Conservation (phyloP, 2,888 invertebrate genomes). For the Sericinus montela region DNA sequence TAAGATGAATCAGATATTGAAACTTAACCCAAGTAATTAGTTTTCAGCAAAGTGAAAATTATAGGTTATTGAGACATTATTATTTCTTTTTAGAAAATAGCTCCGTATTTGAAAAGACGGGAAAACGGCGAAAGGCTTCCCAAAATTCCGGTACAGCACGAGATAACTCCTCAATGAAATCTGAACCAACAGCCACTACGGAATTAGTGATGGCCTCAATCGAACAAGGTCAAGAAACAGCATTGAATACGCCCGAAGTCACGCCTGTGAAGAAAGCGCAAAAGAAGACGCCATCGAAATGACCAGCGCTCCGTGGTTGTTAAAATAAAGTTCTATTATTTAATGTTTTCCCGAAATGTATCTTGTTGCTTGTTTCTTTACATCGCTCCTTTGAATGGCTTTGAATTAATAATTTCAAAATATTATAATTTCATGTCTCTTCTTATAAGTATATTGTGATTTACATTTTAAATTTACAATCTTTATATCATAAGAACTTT, state of each 20-base stretch:
- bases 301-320: slow-evolving; percentile 35
- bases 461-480: too few species aligned
- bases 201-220: slow-evolving; percentile 61
- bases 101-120: slow-evolving; percentile 50
- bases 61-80: too few species aligned
- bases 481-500: too few species aligned
- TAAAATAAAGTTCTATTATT: too few species aligned
- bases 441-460: too few species aligned
- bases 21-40: too few species aligned
- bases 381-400: too few species aligned
- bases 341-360: too few species aligned
- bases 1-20: too few species aligned
- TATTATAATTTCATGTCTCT: too few species aligned
- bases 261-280: slow-evolving; percentile 41
- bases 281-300: slow-evolving; percentile 45
- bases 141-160: slow-evolving; percentile 47
- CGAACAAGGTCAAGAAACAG: slow-evolving; percentile 51
- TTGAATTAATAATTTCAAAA: too few species aligned
- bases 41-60: not conserved
- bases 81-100: slow-evolving; percentile 49
- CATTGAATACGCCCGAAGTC: slow-evolving; percentile 44
- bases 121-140: slow-evolving; percentile 33
- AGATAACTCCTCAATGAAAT: slow-evolving; percentile 49
- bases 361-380: too few species aligned
- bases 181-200: slow-evolving; percentile 61